A percentile compares a stretch with the other conserved stretches of the same genome.
Conservation (phyloP, 2,797 vertebrate species). For the Agapornis canus region DNA sequence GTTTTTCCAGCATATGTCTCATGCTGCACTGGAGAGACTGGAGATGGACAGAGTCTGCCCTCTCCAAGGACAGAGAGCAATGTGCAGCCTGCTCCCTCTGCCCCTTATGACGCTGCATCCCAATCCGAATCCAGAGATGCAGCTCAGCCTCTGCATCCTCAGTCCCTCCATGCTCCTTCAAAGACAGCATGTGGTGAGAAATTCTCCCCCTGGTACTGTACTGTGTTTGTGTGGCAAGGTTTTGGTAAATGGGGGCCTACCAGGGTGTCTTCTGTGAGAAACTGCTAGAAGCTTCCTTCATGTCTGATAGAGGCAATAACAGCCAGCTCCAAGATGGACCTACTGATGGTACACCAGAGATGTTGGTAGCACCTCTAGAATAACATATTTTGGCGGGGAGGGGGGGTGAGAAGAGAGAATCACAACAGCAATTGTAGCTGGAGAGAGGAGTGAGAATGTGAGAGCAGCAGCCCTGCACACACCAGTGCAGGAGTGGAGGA, state of each 20-base stretch:
- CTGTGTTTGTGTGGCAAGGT: neutral
- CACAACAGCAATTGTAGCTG: neutral
- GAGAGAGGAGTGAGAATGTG: neutral
- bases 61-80: neutral
- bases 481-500: neutral
- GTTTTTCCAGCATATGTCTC: neutral
- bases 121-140: neutral
- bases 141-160: neutral
- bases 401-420: rapidly evolving
- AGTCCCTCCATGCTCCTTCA: neutral
- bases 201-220: neutral
- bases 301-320: neutral
- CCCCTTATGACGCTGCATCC: neutral
- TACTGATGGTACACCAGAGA: rapidly evolving
- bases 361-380: rapidly evolving
- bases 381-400: neutral
- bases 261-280: neutral
- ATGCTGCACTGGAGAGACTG: neutral
- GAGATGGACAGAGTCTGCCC: neutral
- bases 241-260: neutral
- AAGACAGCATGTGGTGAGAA: neutral
- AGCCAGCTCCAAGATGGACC: neutral
- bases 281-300: rapidly evolving
- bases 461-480: neutral
- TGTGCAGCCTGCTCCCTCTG: neutral